Evolutionary conservation across 2,888 invertebrate species (phyloP).

Genomic region (Alloscopus bannaensis): DNA sequence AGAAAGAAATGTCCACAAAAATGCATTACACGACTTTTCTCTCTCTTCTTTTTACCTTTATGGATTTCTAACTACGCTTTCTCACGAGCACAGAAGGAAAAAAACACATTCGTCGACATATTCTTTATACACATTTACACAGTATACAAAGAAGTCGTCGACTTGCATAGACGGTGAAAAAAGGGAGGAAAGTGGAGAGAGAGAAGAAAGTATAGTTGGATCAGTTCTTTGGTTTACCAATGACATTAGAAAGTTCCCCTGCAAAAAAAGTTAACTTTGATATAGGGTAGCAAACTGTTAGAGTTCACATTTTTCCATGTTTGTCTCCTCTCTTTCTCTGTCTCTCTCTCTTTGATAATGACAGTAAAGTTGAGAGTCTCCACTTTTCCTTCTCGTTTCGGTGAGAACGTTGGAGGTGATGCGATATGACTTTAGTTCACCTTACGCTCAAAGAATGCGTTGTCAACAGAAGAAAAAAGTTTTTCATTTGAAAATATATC

Average conservation of each 20-base stretch:
- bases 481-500: too few species aligned
- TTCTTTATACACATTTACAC: too few species aligned
- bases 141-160: too few species aligned
- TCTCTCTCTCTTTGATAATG: slow-evolving; percentile 35
- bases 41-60: slow-evolving; percentile 43
- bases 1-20: slow-evolving; percentile 61
- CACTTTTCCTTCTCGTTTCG: too few species aligned
- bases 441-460: slow-evolving; percentile 21
- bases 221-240: slow-evolving; percentile 38
- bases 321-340: slow-evolving; percentile 35
- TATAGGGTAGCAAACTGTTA: slow-evolving; percentile 35
- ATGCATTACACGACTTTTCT: slow-evolving; percentile 47
- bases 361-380: slow-evolving; percentile 28
- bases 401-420: slow-evolving; percentile 42
- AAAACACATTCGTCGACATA: too few species aligned
- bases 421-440: slow-evolving; percentile 33
- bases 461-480: too few species aligned
- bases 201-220: slow-evolving; percentile 47
- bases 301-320: too few species aligned
- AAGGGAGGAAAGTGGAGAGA: slow-evolving; percentile 7
- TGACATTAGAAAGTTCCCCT: slow-evolving; percentile 35
- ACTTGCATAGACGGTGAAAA: too few species aligned
- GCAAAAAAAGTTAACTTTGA: slow-evolving; percentile 32
- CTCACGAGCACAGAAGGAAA: too few species aligned
- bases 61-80: slow-evolving; percentile 47